Percentiles rank a stretch among this genome's conserved stretches.
These are phyloP conservation scores for Odontocolon sp. DNA, from an alignment of 2,888 invertebrate genomes.

Conservation along the genomic window DNA sequence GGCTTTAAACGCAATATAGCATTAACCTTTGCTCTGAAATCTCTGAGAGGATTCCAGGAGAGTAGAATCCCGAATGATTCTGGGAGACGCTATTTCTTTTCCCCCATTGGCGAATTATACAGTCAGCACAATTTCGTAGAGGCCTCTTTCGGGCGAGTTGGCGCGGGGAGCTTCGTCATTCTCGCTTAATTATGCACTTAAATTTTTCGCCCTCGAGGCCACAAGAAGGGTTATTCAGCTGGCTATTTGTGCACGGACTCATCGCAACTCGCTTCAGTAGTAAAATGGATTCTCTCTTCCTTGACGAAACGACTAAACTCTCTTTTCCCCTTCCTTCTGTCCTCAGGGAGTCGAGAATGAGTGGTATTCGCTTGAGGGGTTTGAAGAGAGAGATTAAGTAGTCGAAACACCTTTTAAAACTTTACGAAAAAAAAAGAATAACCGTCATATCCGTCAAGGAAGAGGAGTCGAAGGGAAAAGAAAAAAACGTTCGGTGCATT, in stretches of 20 bases:
- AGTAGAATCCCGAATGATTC: constrained; percentile 14
- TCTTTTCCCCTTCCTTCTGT: constrained; percentile 55
- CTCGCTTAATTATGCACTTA: constrained; percentile 77
- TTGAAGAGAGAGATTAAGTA: constrained; percentile 66
- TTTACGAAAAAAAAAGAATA: constrained; percentile 52
- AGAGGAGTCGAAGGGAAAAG: constrained; percentile 19
- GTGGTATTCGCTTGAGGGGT: constrained; percentile 55
- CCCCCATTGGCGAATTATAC: constrained; percentile 20
- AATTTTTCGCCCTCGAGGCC: constrained; percentile 72
- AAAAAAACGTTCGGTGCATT: constrained; percentile 41
- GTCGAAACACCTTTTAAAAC: constrained; percentile 72
- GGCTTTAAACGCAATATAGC: not conserved
- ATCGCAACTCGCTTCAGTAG: constrained; percentile 11
- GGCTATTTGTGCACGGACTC: constrained; percentile 5
- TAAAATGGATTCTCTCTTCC: constrained; percentile 32
- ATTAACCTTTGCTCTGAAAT: not conserved
- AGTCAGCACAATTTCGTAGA: constrained; percentile 23
- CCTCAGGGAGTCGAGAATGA: constrained; percentile 62
- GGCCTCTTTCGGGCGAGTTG: not conserved
- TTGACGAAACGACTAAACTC: constrained; percentile 44
- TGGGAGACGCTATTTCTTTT: not conserved
- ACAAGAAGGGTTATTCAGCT: constrained; percentile 23
- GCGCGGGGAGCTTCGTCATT: constrained; percentile 72
- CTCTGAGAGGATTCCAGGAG: constrained; percentile 3
- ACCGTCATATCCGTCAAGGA: constrained; percentile 41